A percentile compares a stretch with the other conserved stretches of the same genome.
phyloP scores from a whole-genome alignment of 2,888 invertebrate species.

The Nysson spinosus region DNA sequence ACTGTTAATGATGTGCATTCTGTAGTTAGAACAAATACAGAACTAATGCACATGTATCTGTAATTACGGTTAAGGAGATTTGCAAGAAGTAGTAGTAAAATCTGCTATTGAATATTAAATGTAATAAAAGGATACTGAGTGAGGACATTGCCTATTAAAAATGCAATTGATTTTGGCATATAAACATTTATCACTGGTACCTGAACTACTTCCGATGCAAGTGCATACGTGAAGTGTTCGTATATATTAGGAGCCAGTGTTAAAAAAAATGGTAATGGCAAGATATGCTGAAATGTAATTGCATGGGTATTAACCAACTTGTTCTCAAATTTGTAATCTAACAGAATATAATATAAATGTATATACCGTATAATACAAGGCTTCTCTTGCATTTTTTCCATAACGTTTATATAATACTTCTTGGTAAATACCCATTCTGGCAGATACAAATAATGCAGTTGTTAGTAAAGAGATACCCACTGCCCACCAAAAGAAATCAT shows the following conservation, averaged over 20 bases:
- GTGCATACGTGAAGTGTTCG: slow-evolving; percentile 86
- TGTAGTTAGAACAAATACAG: slow-evolving; percentile 95
- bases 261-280: slow-evolving; percentile 94
- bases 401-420: slow-evolving; percentile 89
- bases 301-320: too few relatives aligned
- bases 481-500: slow-evolving; percentile 82
- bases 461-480: slow-evolving; percentile 90
- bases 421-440: slow-evolving; percentile 97
- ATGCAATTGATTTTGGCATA: slow-evolving; percentile 87
- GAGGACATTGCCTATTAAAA: slow-evolving; percentile 88
- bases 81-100: background rate
- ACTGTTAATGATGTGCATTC: slow-evolving; percentile 96
- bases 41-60: slow-evolving; percentile 92
- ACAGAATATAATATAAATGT: background rate
- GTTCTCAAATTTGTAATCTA: too few relatives aligned
- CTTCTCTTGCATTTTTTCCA: slow-evolving; percentile 95
- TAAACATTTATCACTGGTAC: slow-evolving; percentile 81
- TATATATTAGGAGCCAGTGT: slow-evolving; percentile 87
- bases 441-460: slow-evolving; percentile 93
- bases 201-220: slow-evolving; percentile 80
- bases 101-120: background rate
- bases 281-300: slow-evolving; percentile 87
- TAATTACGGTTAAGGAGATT: slow-evolving; percentile 26
- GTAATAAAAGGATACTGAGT: slow-evolving; percentile 90
- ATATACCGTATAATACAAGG: slow-evolving; percentile 88